A percentile compares a stretch with the other conserved stretches of the same genome.
phyloP scores from a whole-genome alignment of 2,888 invertebrate species.

The Leptinotarsa peninsularis region DNA sequence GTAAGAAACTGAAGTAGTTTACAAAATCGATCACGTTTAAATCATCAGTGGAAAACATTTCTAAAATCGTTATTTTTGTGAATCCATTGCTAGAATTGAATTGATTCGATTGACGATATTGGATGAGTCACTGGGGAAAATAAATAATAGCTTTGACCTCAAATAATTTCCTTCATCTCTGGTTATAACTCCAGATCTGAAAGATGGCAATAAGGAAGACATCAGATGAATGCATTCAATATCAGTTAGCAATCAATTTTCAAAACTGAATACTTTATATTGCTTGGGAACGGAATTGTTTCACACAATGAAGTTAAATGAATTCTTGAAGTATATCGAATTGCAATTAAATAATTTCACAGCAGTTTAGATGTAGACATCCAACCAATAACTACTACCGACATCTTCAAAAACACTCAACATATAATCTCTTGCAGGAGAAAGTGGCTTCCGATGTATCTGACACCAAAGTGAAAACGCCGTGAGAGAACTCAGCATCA shows the following conservation, averaged over 20 bases:
- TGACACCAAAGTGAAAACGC: constrained; percentile 32
- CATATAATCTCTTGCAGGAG: constrained; percentile 37
- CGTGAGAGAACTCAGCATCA: constrained; percentile 30
- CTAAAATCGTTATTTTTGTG: too few species aligned
- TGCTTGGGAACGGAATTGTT: neutral
- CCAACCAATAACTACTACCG: neutral
- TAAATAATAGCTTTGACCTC: neutral
- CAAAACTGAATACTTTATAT: neutral
- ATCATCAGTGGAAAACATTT: too few species aligned
- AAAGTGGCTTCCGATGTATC: constrained; percentile 33
- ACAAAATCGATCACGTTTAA: too few species aligned
- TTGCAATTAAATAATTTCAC: neutral
- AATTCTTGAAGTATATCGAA: neutral
- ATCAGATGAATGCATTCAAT: neutral
- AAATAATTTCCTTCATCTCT: neutral
- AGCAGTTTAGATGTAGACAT: neutral
- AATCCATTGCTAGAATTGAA: too few species aligned
- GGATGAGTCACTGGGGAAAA: too few species aligned
- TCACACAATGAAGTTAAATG: neutral
- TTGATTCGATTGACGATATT: too few species aligned
- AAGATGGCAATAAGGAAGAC: neutral
- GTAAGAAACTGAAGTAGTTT: too few species aligned
- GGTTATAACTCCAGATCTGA: neutral
- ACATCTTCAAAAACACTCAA: constrained; percentile 22
- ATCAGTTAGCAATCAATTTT: neutral